Percentiles rank a stretch among this genome's conserved stretches.
These are phyloP conservation scores for Sapayoa aenigma DNA, from an alignment of 2,113 vertebrate species.

Conservation along the genomic window DNA sequence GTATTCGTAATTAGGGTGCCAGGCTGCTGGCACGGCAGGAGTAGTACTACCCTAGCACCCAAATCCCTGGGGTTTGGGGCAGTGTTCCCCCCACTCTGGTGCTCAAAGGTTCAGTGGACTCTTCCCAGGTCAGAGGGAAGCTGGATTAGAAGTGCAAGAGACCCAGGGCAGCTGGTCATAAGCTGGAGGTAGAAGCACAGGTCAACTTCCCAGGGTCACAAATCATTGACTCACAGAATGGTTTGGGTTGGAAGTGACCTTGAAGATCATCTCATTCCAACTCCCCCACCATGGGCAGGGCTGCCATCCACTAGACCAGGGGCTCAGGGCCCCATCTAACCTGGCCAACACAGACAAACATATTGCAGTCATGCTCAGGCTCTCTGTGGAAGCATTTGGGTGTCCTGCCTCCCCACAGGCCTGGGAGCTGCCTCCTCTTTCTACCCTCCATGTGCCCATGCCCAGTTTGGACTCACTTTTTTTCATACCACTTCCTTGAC, in stretches of 20 bases:
- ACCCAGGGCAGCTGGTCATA: too few species aligned
- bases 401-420: neutral
- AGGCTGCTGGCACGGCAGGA: neutral
- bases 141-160: neutral
- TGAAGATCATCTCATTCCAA: neutral
- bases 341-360: neutral
- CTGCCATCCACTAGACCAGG: neutral
- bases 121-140: neutral
- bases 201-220: neutral
- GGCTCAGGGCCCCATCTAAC: neutral
- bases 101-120: neutral
- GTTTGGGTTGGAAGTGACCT: neutral
- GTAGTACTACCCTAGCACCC: neutral
- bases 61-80: neutral
- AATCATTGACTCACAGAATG: neutral
- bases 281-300: rapidly evolving
- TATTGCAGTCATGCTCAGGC: rapidly evolving
- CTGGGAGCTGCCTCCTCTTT: neutral
- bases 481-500: neutral
- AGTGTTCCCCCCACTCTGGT: rapidly evolving
- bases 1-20: neutral
- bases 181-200: neutral
- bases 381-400: neutral
- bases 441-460: neutral
- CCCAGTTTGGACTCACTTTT: neutral